Percentiles rank a stretch among this genome's conserved stretches.
Conservation (phyloP, 2,113 vertebrate genomes). For the Lophotis ruficrista region DNA sequence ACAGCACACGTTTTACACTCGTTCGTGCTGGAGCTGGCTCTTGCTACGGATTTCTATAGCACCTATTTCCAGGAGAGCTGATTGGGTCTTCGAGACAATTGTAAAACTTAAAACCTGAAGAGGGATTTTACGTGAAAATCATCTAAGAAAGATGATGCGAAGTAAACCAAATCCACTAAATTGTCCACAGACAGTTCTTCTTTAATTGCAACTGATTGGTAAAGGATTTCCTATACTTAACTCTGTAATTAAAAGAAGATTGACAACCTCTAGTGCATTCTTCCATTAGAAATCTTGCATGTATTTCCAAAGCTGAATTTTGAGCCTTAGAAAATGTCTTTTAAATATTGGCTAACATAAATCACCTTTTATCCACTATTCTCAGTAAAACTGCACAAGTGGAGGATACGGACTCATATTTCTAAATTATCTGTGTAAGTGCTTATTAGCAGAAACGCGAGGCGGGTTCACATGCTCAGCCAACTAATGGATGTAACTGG, state of each 20-base stretch:
- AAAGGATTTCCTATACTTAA: conserved; percentile 20
- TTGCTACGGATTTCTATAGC: not conserved
- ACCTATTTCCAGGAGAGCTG: not conserved
- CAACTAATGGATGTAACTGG: not conserved
- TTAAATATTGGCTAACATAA: not conserved
- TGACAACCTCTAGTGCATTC: not conserved
- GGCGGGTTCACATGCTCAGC: not conserved
- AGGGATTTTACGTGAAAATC: not conserved
- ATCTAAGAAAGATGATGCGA: not conserved
- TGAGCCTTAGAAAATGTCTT: not conserved
- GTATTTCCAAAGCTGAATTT: not conserved
- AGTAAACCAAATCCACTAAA: not conserved
- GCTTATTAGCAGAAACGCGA: not conserved
- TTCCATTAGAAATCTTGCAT: not conserved
- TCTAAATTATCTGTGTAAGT: not conserved
- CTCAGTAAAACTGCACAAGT: not conserved
- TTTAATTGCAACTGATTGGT: conserved; percentile 24
- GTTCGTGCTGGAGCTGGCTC: not conserved
- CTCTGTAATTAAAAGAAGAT: conserved; percentile 9
- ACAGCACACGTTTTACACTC: not conserved
- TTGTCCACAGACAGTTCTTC: not conserved
- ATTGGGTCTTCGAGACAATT: fast-evolving
- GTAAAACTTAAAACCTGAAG: not conserved
- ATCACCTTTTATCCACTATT: not conserved
- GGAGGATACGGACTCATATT: not conserved